A percentile compares a stretch with the other conserved stretches of the same genome.
phyloP scores from a whole-genome alignment of 2,113 vertebrate genomes.

The Entomyzon cyanotis region DNA sequence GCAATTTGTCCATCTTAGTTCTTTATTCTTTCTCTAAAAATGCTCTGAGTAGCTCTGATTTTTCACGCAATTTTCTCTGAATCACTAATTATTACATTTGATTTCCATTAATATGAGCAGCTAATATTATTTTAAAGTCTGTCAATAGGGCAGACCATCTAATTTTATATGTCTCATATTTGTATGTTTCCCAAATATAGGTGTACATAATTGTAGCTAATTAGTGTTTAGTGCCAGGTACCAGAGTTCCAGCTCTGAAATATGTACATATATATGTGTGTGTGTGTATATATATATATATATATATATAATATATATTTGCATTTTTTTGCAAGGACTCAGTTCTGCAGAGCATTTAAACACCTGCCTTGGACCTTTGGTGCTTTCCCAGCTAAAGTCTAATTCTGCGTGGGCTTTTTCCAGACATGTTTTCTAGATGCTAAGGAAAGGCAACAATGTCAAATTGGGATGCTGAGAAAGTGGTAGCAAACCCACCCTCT shows the following conservation, averaged over 20 bases:
- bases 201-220: background rate
- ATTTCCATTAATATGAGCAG: background rate
- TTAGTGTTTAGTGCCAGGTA: background rate
- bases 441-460: background rate
- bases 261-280: rapidly evolving
- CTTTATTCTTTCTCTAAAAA: constrained; percentile 24
- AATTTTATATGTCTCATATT: background rate
- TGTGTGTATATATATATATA: background rate
- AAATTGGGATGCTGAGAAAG: background rate
- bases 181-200: background rate
- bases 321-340: background rate
- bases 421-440: background rate
- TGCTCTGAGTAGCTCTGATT: background rate
- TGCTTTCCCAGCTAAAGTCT: background rate
- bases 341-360: background rate
- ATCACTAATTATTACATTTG: constrained; percentile 17
- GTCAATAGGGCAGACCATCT: background rate
- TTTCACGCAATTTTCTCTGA: constrained; percentile 5
- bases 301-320: too few relatives aligned
- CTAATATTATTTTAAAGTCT: background rate
- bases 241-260: background rate
- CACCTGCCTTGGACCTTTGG: background rate
- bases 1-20: constrained; percentile 1
- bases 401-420: background rate
- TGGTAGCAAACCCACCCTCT: background rate